A percentile compares a stretch with the other conserved stretches of the same genome.
Conservation (phyloP, 2,797 vertebrate species). For the Silurus aristotelis region DNA sequence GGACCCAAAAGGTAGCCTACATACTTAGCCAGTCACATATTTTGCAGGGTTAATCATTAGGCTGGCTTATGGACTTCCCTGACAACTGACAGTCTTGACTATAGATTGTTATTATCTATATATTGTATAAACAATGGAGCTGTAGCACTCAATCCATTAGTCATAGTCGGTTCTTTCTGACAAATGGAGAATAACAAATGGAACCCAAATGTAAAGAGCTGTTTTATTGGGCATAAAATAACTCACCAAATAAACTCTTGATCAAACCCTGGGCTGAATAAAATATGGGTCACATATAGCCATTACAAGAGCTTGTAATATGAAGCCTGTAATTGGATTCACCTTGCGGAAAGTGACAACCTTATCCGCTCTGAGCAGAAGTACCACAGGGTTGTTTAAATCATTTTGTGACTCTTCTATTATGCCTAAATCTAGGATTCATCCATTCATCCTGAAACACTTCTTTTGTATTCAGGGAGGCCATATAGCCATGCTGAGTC, state of each 20-base stretch:
- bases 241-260: neutral
- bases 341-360: neutral
- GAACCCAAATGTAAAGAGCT: neutral
- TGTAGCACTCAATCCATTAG: no score
- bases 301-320: neutral
- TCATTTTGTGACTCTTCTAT: neutral
- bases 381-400: neutral
- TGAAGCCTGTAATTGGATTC: neutral
- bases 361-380: neutral
- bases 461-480: neutral
- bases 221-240: neutral
- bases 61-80: no score
- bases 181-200: neutral
- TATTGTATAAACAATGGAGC: no score
- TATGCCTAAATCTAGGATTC: neutral
- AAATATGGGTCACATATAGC: neutral
- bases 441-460: neutral
- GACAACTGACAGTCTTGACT: no score
- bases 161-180: no score
- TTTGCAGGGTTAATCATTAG: no score
- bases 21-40: no score
- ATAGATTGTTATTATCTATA: no score
- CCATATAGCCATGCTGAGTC: neutral
- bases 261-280: neutral
- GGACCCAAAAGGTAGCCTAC: no score